Percentiles rank a stretch among this genome's conserved stretches.
Conservation (phyloP, 2,888 invertebrate genomes). For the Orgyia antiqua region DNA sequence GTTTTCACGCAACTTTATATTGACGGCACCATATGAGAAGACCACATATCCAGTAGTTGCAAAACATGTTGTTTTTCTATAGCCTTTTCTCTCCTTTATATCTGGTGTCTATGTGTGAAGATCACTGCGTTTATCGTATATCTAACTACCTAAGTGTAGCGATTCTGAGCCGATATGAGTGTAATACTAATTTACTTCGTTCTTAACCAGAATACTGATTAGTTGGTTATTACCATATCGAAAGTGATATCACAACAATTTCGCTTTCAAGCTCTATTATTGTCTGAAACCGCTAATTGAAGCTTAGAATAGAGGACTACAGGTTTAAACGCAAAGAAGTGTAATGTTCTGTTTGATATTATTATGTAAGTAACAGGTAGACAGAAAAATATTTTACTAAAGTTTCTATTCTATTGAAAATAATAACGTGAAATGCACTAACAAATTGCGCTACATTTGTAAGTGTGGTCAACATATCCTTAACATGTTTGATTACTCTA, state of each 20-base stretch:
- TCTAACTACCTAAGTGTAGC: conserved; percentile 4
- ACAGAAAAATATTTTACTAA: too few relatives aligned
- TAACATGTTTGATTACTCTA: too few relatives aligned
- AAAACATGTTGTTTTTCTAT: conserved; percentile 1
- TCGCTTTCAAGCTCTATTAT: conserved; percentile 26
- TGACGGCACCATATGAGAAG: background rate
- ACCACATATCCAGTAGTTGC: background rate
- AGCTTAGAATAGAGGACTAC: too few relatives aligned
- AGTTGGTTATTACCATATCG: conserved; percentile 10
- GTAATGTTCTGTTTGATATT: too few relatives aligned
- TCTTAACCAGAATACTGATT: conserved; percentile 29
- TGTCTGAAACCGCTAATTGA: too few relatives aligned
- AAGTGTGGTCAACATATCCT: too few relatives aligned
- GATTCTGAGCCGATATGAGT: conserved; percentile 12
- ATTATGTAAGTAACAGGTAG: too few relatives aligned
- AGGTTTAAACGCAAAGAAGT: too few relatives aligned
- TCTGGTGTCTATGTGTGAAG: conserved; percentile 3
- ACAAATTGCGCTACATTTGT: too few relatives aligned
- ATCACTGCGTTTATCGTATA: conserved; percentile 6
- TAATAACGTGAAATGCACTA: too few relatives aligned
- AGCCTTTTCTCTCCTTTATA: conserved; percentile 2
- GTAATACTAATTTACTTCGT: conserved; percentile 21
- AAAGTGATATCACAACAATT: conserved; percentile 28
- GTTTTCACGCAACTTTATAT: background rate
- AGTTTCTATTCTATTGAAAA: too few relatives aligned